Base-by-base conservation (phyloP, 2,113 vertebrate genomes). In the Pelvicachromis taeniatus region DNA sequence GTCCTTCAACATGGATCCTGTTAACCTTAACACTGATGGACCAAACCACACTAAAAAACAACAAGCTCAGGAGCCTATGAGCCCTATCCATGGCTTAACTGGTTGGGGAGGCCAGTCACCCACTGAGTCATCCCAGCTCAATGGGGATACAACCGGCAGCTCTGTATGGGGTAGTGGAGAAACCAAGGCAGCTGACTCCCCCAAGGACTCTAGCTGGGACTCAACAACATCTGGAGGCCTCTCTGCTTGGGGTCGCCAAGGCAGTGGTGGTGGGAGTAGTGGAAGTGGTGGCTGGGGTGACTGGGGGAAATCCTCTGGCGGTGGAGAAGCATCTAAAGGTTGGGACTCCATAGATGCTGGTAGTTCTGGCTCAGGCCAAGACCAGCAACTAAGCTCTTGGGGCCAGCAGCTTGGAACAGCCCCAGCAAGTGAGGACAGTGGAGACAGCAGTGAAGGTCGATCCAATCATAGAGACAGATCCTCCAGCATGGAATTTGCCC, bases 21-120 rank as follows among this genome's bases (percentile, higher is more conserved):
- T 97, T 95, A 98, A 98, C 97, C 97, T 98, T 97, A 98, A 98
- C 97, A 97, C 96, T 96, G 97, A 99, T 91, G 97, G 97, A 97
- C 97, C 98, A 97, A 98, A 97, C 96, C 97, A 98, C 97, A 97
- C 97, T 97, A 99, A 98, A 87, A 89, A 93, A 86, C 93, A 93
- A 84, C 94, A 93, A 94, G 87, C 91, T 90, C 92, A 93, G 85
- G 96, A 97, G 93, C 95, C 96, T 38, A 96, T 96, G 94, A 97
- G 96, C 96, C 97, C 98, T 95, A 95, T 97, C 94, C 97, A 97
- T 94, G 97, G 97, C 94, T 95, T 98, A 96, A 97, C 98, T 70
- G 98, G 97, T 94, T 99, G 98, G 98, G 97, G 98, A 87, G 92
- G 97, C 95, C 98, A 98, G 55, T 98, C 98, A 93, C 95, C 98